Base-by-base conservation (phyloP, 2,113 vertebrate genomes). In the Pseudonaja textilis region DNA sequence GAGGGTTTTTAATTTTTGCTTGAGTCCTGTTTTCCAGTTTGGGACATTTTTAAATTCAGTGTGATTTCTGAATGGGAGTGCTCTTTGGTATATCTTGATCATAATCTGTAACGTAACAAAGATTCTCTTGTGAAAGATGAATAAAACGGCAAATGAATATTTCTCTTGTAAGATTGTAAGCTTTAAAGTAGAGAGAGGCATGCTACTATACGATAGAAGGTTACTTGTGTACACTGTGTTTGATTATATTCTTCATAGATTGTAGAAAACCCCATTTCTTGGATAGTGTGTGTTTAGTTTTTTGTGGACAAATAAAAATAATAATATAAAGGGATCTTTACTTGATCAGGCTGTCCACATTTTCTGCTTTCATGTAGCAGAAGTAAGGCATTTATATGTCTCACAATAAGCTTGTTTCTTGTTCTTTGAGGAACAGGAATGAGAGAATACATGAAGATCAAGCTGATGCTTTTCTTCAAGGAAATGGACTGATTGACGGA, bases 81-180 rank as follows among this genome's bases (percentile, higher is more conserved):
- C 14, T 56, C n/a, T 91, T 59, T 50, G 56, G 45, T 57, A 23
- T 20, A 57, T 64, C 42, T 61, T 90, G 57, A 47, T 26, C 54
- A 52, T 22, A 16, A 34, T 56, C 50, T 34, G 9, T 91, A 45
- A 14, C 61, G 12, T 81, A 52, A 54, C 59, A 81, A 52, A 8
- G 34, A 12, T 47, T n/a, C 29, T 39, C 47, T 81, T 54, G 25
- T 47, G 47, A 52, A 74, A 52, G 18, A 81, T 29, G 12, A 25
- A 20, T 22, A 90, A 96, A 93, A 91, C 89, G 94, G 94, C 94
- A 95, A 95, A 95, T 96, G 95, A 94, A 88, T 93, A 81, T 96
- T 96, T 96, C 94, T 94, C 95, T 94, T 94, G 10, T 93, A 94
- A 95, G 94, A 95, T 81, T 81, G 34, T 81, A 39, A 22, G 16